Conservation (phyloP, 2,113 vertebrate genomes). For the Nesogale talazaci region DNA sequence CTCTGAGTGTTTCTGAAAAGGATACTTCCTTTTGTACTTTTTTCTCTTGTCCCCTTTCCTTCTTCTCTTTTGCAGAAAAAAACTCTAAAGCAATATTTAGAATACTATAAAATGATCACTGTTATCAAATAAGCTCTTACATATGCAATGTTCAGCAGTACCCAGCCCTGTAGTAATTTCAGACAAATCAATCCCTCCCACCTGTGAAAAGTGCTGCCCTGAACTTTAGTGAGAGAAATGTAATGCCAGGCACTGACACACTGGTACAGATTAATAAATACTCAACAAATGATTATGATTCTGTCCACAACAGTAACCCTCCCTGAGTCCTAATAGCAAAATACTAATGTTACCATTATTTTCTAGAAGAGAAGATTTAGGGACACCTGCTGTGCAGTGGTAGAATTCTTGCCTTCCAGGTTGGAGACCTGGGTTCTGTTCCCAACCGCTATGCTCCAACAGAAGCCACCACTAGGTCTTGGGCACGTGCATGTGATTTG, state of each 20-base stretch:
- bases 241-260: too few relatives aligned
- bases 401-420: not conserved
- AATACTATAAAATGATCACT: not conserved
- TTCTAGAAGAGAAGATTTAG: too few relatives aligned
- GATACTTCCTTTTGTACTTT: not conserved
- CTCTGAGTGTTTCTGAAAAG: not conserved
- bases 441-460: not conserved
- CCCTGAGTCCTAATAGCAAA: too few relatives aligned
- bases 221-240: too few relatives aligned
- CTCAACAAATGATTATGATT: too few relatives aligned
- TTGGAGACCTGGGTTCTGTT: not conserved
- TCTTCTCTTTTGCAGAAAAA: not conserved
- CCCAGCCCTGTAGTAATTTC: not conserved
- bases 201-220: too few relatives aligned
- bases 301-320: too few relatives aligned
- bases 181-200: not conserved
- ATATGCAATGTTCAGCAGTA: not conserved
- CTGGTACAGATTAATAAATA: too few relatives aligned
- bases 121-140: not conserved
- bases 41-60: not conserved
- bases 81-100: not conserved
- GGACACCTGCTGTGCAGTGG: too few relatives aligned
- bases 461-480: not conserved
- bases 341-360: too few relatives aligned
- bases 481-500: not conserved